phyloP scores from a whole-genome alignment of 2,888 invertebrate species.

The Caenorhabditis doughertyi region DNA sequence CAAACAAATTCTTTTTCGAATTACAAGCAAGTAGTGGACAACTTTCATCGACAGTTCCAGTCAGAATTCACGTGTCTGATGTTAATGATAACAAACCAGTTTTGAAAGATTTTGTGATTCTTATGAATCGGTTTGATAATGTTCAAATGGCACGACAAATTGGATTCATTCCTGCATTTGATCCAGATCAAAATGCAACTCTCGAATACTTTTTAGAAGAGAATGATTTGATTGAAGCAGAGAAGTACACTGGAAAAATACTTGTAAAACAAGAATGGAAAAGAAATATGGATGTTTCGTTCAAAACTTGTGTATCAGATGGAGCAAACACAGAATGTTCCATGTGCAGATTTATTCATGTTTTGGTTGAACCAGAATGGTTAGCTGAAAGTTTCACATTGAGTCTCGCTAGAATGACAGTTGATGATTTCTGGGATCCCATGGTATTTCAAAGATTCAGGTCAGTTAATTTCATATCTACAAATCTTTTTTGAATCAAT shows the following conservation, averaged over 20 bases:
- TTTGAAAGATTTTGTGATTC: slow-evolving; percentile 94
- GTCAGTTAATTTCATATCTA: slow-evolving; percentile 37
- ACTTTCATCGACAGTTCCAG: slow-evolving; percentile 79
- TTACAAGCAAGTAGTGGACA: slow-evolving; percentile 87
- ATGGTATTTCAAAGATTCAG: slow-evolving; percentile 76
- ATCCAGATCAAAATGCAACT: slow-evolving; percentile 81
- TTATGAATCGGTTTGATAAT: slow-evolving; percentile 83
- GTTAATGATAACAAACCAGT: slow-evolving; percentile 94
- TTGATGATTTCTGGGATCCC: slow-evolving; percentile 79
- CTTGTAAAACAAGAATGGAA: slow-evolving; percentile 74
- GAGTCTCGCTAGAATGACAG: slow-evolving; percentile 66
- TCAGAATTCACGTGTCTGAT: slow-evolving; percentile 81
- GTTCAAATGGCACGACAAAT: slow-evolving; percentile 64
- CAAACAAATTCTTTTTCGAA: slow-evolving; percentile 92
- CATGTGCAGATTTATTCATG: slow-evolving; percentile 73
- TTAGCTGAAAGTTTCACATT: slow-evolving; percentile 77
- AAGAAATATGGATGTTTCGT: slow-evolving; percentile 74
- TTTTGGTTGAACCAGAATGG: slow-evolving; percentile 69
- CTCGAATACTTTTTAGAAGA: slow-evolving; percentile 79
- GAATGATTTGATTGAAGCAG: slow-evolving; percentile 77
- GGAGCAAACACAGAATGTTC: slow-evolving; percentile 81
- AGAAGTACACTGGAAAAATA: slow-evolving; percentile 76
- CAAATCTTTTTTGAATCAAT: not conserved
- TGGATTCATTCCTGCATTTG: slow-evolving; percentile 80
- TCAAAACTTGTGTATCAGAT: slow-evolving; percentile 80